Evolutionary conservation across 2,888 invertebrate species (phyloP).

Genomic region (Penaeus monodon): DNA sequence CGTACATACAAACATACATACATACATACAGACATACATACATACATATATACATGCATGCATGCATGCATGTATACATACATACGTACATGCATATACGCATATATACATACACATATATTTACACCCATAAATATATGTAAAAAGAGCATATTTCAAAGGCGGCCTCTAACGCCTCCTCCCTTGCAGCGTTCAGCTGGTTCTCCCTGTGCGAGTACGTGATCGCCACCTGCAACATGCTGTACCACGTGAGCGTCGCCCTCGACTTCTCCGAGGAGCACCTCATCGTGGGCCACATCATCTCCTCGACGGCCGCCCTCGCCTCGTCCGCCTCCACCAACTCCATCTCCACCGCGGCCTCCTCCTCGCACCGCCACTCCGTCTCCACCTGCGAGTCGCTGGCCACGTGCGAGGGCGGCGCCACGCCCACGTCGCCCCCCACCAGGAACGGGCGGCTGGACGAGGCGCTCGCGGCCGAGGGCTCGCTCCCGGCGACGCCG

Average conservation of each 20-base stretch:
- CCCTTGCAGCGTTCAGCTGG: slow-evolving; percentile 88
- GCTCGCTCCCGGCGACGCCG: not conserved
- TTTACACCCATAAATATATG: too few species aligned
- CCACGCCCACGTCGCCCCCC: slow-evolving; percentile 25
- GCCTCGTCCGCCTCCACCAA: slow-evolving; percentile 3
- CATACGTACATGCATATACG: too few species aligned
- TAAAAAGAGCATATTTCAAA: too few species aligned
- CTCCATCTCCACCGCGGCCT: slow-evolving; percentile 27
- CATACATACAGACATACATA: too few species aligned
- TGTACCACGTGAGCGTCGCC: slow-evolving; percentile 89
- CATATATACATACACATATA: too few species aligned
- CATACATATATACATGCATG: too few species aligned
- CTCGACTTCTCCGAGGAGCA: slow-evolving; percentile 88
- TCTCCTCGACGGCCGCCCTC: slow-evolving; percentile 18
- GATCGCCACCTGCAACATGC: slow-evolving; percentile 92
- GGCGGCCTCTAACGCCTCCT: too few species aligned
- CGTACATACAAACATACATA: too few species aligned
- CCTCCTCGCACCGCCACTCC: slow-evolving; percentile 31
- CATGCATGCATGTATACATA: too few species aligned
- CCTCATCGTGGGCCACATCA: slow-evolving; percentile 72
- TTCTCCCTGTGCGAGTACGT: slow-evolving; percentile 94
- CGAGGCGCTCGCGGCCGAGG: slow-evolving; percentile 25
- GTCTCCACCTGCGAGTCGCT: slow-evolving; percentile 33
- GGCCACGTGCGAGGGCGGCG: slow-evolving; percentile 36
- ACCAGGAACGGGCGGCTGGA: slow-evolving; percentile 53